Base-by-base conservation (phyloP, 1,140 invertebrate genomes). In the Heliconius congener region DNA sequence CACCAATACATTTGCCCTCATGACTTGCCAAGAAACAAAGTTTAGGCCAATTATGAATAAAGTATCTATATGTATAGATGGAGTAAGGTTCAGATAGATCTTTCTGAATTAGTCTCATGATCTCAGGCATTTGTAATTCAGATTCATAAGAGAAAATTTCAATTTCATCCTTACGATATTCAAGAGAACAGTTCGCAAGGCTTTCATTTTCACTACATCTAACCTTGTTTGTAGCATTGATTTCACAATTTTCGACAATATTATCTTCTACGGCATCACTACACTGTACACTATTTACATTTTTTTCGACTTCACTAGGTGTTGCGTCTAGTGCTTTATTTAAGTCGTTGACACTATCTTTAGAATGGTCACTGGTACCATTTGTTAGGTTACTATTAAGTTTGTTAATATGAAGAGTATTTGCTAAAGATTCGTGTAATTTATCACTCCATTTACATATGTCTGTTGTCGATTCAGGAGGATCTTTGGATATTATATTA, bases 11-110 rank as follows among this genome's bases (percentile, higher is more conserved):
- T 90, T 97, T 96, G 73, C 96, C 96, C 84, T 96, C 96, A 95
- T 98, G 96, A 96, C 98, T 97, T 84, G 98, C 98, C 95, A 99
- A 95, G 95, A 99, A 99, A 95, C 99, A 99, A 79, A 99, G 95
- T 95, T 99, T 98, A 93, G 99, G 99, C 99, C 99, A 99, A 95
- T 99, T 99, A 94, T 99, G 98, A 94, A 99, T 99, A 96, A 99
- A 99, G 96, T 99, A 99, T 95, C 99, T 97, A 96, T 99, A 99
- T 55, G 99, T 99, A 95, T 99, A 99, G 95, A 99, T 99, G 80
- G 99, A 99, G 95, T 99, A 99, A 42, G 99, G 99, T 96, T 99
- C 99, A 81, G 99, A 99, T 82, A 99, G 96, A 95, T 99, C 99
- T 93, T 99, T 99, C 91, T 99, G 99, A 91, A 99, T 99, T 87